These are phyloP conservation scores for Anthonomus grandis DNA, from an alignment of 1,140 invertebrate genomes.

Conservation along the genomic window DNA sequence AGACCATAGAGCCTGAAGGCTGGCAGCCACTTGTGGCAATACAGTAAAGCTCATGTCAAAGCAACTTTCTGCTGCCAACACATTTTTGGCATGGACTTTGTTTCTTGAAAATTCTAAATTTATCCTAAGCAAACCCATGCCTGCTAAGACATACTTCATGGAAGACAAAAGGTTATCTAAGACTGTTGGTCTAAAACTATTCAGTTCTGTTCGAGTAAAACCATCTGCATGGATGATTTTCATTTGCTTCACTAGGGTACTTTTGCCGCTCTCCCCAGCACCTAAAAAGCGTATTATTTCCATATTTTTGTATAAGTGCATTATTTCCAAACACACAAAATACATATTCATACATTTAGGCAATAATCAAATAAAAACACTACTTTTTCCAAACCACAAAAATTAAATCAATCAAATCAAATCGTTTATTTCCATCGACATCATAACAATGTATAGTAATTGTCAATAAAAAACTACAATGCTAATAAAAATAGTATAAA, in stretches of 20 bases:
- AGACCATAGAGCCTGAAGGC: constrained; percentile 55
- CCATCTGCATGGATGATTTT: constrained; percentile 77
- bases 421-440: no score
- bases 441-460: no score
- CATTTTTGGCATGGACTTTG: constrained; percentile 55
- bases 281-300: no score
- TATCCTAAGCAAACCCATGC: constrained; percentile 64
- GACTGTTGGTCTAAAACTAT: constrained; percentile 61
- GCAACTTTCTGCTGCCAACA: constrained; percentile 50
- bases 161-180: constrained; percentile 65
- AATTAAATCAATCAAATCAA: no score
- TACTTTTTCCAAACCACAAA: no score
- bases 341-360: no score
- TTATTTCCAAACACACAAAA: no score
- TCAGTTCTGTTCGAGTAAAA: constrained; percentile 65
- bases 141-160: constrained; percentile 66
- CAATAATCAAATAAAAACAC: no score
- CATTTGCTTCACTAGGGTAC: constrained; percentile 70
- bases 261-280: constrained; percentile 67
- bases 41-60: constrained; percentile 55
- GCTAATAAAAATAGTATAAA: no score
- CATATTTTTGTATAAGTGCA: no score
- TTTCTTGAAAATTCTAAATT: constrained; percentile 60
- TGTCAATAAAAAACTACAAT: no score
- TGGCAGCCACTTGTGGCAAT: constrained; percentile 50